Evolutionary conservation across 2,113 vertebrate species (phyloP).

Genomic region (Nansenia antarctica): DNA sequence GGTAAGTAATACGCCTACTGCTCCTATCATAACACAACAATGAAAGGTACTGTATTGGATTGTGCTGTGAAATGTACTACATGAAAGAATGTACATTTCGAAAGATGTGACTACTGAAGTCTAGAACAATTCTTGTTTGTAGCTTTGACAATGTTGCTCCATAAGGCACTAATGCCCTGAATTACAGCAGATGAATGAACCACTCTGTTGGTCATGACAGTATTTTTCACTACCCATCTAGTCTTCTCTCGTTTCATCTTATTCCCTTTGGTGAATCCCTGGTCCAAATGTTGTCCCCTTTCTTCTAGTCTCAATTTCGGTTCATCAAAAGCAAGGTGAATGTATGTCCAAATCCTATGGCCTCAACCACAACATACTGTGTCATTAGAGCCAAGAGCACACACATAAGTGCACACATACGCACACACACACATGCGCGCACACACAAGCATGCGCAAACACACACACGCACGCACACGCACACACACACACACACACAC

Average conservation of each 20-base stretch:
- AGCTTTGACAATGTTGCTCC: constrained; percentile 73
- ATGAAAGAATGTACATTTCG: constrained; percentile 66
- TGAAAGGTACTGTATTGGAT: constrained; percentile 38
- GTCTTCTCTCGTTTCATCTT: constrained; percentile 91
- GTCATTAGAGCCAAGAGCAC: constrained; percentile 69
- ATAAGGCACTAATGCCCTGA: constrained; percentile 78
- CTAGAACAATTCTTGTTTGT: constrained; percentile 72
- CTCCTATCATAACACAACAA: constrained; percentile 38
- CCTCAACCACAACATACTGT: constrained; percentile 59
- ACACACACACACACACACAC: constrained; percentile 9
- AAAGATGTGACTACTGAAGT: constrained; percentile 66
- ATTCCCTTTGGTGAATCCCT: constrained; percentile 80
- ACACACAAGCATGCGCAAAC: constrained; percentile 41
- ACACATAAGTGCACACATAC: not conserved
- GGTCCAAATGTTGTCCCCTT: constrained; percentile 77
- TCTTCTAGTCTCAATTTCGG: constrained; percentile 89
- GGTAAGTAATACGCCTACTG: constrained; percentile 16
- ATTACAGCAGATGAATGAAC: constrained; percentile 82
- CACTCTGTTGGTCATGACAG: constrained; percentile 80
- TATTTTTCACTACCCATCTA: constrained; percentile 81
- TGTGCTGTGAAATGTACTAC: constrained; percentile 51
- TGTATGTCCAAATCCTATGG: constrained; percentile 79
- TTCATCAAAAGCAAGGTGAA: constrained; percentile 96
- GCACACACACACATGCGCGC: constrained; percentile 17
- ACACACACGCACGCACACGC: constrained; percentile 2